Evolutionary conservation across 2,113 vertebrate genomes (phyloP).

Genomic region (Corydoras sp.): DNA sequence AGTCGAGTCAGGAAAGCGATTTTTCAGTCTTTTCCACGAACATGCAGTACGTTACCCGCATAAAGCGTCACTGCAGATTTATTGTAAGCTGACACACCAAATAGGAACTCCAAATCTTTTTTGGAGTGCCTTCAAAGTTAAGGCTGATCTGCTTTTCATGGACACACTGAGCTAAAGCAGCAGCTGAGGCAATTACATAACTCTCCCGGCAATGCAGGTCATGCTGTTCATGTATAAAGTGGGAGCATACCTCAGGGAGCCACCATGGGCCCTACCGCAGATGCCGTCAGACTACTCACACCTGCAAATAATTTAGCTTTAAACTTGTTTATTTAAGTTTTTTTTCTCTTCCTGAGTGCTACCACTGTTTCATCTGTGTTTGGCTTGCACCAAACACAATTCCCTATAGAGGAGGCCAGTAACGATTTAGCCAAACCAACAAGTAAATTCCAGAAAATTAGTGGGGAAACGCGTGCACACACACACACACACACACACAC

Average conservation of each 20-base stretch:
- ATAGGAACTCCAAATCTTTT: no score
- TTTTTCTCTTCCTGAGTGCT: constrained; percentile 25
- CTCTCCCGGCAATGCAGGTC: constrained; percentile 14
- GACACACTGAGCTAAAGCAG: constrained; percentile 1
- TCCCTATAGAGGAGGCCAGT: constrained; percentile 29
- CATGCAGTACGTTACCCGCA: no score
- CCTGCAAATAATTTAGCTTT: constrained; percentile 44
- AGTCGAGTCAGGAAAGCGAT: no score
- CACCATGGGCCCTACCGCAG: constrained; percentile 22
- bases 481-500: constrained; percentile 11
- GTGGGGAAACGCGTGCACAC: constrained; percentile 13
- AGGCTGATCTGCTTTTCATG: constrained; percentile 3
- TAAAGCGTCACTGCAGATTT: no score
- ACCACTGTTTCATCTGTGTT: constrained; percentile 41
- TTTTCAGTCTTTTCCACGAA: no score
- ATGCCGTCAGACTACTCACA: constrained; percentile 26
- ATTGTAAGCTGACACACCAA: no score
- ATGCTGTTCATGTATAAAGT: constrained; percentile 14
- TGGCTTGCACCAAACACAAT: constrained; percentile 31
- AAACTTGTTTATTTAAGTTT: constrained; percentile 44
- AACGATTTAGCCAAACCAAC: constrained; percentile 37
- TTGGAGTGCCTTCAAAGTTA: background rate
- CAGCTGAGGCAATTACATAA: constrained; percentile 41
- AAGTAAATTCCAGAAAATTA: constrained; percentile 41
- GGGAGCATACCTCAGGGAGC: constrained; percentile 17